Evolutionary conservation across 2,888 invertebrate species (phyloP).

Genomic region (Diarsia mendica): DNA sequence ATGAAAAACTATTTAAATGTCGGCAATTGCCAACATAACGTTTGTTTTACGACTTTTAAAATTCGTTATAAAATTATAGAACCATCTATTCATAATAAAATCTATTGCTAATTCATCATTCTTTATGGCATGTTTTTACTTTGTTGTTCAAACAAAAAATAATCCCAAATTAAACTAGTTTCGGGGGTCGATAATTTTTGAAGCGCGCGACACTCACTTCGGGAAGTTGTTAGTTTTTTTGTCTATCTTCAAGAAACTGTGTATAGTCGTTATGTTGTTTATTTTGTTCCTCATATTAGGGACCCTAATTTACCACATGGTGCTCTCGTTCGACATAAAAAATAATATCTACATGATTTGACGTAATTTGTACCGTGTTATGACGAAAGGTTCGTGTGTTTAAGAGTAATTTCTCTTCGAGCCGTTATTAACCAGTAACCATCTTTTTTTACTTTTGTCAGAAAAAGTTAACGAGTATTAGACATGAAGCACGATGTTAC

Average conservation of each 20-base stretch:
- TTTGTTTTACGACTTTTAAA: conserved; percentile 52
- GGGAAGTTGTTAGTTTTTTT: conserved; percentile 80
- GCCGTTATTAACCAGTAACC: conserved; percentile 86
- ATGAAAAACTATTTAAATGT: conserved; percentile 31
- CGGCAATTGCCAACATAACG: conserved; percentile 19
- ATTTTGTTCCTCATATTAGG: conserved; percentile 82
- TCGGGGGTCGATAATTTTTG: conserved; percentile 77
- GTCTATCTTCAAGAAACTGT: conserved; percentile 73
- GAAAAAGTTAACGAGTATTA: conserved; percentile 83
- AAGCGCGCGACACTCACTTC: conserved; percentile 79
- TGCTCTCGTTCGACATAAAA: conserved; percentile 81
- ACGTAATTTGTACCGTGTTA: conserved; percentile 87
- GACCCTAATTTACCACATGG: conserved; percentile 89
- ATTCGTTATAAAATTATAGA: conserved; percentile 47
- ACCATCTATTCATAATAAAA: conserved; percentile 47
- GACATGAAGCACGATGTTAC: conserved; percentile 69
- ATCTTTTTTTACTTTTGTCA: conserved; percentile 72
- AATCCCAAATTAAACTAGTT: conserved; percentile 72
- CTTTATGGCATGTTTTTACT: conserved; percentile 55
- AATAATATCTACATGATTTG: conserved; percentile 88
- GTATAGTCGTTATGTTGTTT: conserved; percentile 85
- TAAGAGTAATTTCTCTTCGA: conserved; percentile 83
- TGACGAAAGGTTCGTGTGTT: conserved; percentile 87
- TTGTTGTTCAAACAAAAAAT: conserved; percentile 55
- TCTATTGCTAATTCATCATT: conserved; percentile 63